Percentiles rank a stretch among this genome's conserved stretches.
These are phyloP conservation scores for Papilio polyxenes DNA, from an alignment of 1,140 invertebrate species.

Conservation along the genomic window DNA sequence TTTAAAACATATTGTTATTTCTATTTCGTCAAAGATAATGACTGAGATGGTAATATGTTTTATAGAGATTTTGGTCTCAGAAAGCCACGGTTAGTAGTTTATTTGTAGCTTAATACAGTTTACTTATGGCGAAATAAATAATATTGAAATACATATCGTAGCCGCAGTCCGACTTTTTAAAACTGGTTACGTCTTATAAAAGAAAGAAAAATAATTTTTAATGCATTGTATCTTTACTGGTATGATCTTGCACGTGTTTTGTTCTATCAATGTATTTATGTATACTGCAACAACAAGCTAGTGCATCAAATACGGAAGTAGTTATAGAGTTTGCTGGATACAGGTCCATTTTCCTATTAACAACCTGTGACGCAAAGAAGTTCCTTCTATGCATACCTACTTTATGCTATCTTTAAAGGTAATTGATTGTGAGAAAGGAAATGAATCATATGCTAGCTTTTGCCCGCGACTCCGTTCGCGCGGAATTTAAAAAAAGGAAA, in stretches of 20 bases:
- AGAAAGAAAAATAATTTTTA: neutral
- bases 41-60: too few relatives aligned
- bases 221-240: neutral
- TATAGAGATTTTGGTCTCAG: too few relatives aligned
- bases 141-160: neutral
- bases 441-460: too few relatives aligned
- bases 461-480: too few relatives aligned
- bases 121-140: too few relatives aligned
- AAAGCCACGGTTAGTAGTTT: too few relatives aligned
- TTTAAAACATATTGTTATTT: too few relatives aligned
- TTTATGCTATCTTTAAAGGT: neutral
- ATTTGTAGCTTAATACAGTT: too few relatives aligned
- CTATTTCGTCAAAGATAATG: too few relatives aligned
- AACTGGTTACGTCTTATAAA: neutral
- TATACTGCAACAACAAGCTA: neutral
- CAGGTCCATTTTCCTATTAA: constrained; percentile 15
- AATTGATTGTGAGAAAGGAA: neutral
- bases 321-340: neutral
- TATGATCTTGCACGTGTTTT: neutral
- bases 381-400: neutral
- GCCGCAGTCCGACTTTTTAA: neutral
- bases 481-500: too few relatives aligned
- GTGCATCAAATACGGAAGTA: constrained; percentile 3
- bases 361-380: neutral
- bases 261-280: neutral